A percentile compares a stretch with the other conserved stretches of the same genome.
Evolutionary conservation across 2,113 vertebrate species (phyloP).

Genomic region (Mustela lutreola): DNA sequence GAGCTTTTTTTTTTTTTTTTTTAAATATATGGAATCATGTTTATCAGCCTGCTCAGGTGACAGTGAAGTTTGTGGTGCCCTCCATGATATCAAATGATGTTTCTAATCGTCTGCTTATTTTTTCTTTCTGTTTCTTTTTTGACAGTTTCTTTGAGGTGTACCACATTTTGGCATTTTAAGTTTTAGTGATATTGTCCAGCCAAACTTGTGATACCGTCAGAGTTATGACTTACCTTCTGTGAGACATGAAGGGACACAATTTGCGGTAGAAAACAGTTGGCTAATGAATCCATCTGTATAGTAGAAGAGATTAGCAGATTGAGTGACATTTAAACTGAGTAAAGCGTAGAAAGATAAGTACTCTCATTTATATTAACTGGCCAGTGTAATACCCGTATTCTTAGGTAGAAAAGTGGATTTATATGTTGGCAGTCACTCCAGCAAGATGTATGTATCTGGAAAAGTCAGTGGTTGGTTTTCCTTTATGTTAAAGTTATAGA

Average conservation of each 20-base stretch:
- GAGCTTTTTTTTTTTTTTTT: background rate
- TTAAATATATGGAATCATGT: background rate
- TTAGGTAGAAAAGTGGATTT: conserved; percentile 23
- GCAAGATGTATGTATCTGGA: background rate
- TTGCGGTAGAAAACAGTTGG: background rate
- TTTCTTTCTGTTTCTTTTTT: conserved; percentile 32
- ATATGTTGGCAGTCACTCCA: conserved; percentile 11
- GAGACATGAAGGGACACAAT: background rate
- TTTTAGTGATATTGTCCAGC: background rate
- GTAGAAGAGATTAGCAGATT: conserved; percentile 4
- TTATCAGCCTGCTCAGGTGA: background rate
- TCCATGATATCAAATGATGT: conserved; percentile 29
- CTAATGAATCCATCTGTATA: background rate
- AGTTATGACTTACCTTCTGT: conserved; percentile 36
- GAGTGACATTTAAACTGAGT: background rate
- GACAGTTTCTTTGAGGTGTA: conserved; percentile 9
- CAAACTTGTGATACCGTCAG: background rate
- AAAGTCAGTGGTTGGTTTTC: conserved; percentile 35
- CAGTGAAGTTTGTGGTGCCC: conserved; percentile 28
- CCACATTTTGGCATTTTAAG: conserved; percentile 47
- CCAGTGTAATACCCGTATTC: background rate
- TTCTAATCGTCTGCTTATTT: conserved; percentile 35
- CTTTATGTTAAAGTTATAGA: conserved; percentile 47
- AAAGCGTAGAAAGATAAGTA: conserved; percentile 13
- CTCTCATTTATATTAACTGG: background rate